Evolutionary conservation across 2,888 invertebrate species (phyloP).

Genomic region (Lordiphosa fenestrarum): DNA sequence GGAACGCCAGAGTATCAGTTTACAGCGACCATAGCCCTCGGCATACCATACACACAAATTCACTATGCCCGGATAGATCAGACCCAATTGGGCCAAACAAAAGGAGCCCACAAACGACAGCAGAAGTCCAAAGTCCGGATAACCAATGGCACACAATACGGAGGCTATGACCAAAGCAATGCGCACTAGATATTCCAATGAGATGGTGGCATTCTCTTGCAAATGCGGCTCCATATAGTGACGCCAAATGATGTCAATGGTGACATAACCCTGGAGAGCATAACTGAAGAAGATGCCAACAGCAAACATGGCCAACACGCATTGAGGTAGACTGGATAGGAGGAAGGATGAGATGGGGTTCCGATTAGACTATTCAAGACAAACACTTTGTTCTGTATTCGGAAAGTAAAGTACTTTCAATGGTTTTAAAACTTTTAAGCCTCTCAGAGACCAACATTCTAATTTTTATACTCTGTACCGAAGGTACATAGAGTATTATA

Average conservation of each 20-base stretch:
- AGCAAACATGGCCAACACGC: constrained; percentile 89
- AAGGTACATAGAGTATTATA: too few species aligned
- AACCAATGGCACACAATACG: constrained; percentile 84
- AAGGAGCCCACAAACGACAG: constrained; percentile 95
- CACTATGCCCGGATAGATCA: constrained; percentile 94
- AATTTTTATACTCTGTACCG: too few species aligned
- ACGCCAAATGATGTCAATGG: constrained; percentile 94
- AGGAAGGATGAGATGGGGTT: not conserved
- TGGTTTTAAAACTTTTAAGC: too few species aligned
- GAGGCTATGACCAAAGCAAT: constrained; percentile 84
- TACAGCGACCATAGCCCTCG: constrained; percentile 49
- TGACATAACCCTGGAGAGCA: constrained; percentile 96
- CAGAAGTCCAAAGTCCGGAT: constrained; percentile 92
- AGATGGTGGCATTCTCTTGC: constrained; percentile 14
- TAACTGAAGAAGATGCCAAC: constrained; percentile 94
- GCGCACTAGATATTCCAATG: constrained; percentile 86
- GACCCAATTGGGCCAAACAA: constrained; percentile 91
- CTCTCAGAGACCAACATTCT: too few species aligned
- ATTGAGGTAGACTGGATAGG: constrained; percentile 85
- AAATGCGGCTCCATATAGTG: constrained; percentile 67
- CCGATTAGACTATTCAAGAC: too few species aligned
- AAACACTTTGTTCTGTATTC: too few species aligned
- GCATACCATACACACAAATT: constrained; percentile 88
- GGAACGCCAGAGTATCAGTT: constrained; percentile 34
- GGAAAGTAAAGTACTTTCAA: too few species aligned